A percentile compares a stretch with the other conserved stretches of the same genome.
Conservation (phyloP, 2,888 invertebrate genomes). For the Morpho achilles region DNA sequence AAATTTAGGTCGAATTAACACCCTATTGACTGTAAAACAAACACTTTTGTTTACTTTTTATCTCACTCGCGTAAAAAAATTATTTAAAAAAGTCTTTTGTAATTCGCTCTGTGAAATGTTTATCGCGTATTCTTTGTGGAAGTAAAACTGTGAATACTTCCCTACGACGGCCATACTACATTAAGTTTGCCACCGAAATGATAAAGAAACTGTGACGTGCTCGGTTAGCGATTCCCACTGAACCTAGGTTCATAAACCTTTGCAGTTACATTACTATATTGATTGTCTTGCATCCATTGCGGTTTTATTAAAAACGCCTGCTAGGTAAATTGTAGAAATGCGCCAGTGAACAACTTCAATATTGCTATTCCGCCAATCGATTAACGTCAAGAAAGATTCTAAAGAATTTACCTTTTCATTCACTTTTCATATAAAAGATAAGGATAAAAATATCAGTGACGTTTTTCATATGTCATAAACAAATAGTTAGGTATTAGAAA, state of each 20-base stretch:
- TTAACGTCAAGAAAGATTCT: no score
- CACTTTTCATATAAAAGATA: slow-evolving; percentile 16
- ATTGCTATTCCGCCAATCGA: no score
- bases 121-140: slow-evolving; percentile 83
- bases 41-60: slow-evolving; percentile 61
- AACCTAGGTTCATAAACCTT: slow-evolving; percentile 29
- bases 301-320: slow-evolving; percentile 5
- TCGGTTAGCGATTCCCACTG: slow-evolving; percentile 31
- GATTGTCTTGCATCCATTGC: slow-evolving; percentile 37
- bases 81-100: slow-evolving; percentile 72
- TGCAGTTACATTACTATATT: slow-evolving; percentile 15
- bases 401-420: slow-evolving; percentile 18
- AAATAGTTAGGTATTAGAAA: not conserved
- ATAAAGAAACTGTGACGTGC: slow-evolving; percentile 75
- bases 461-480: slow-evolving; percentile 25
- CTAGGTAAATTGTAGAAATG: not conserved
- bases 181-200: slow-evolving; percentile 78
- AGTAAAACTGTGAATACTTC: slow-evolving; percentile 83
- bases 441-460: slow-evolving; percentile 27
- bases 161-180: slow-evolving; percentile 82
- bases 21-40: slow-evolving; percentile 39
- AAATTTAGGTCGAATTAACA: slow-evolving; percentile 33
- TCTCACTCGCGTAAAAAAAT: slow-evolving; percentile 75
- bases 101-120: slow-evolving; percentile 76
- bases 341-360: slow-evolving; percentile 21